Percentiles rank a stretch among this genome's conserved stretches.
phyloP scores from a whole-genome alignment of 2,888 invertebrate genomes.

The Salpingus planirostris region DNA sequence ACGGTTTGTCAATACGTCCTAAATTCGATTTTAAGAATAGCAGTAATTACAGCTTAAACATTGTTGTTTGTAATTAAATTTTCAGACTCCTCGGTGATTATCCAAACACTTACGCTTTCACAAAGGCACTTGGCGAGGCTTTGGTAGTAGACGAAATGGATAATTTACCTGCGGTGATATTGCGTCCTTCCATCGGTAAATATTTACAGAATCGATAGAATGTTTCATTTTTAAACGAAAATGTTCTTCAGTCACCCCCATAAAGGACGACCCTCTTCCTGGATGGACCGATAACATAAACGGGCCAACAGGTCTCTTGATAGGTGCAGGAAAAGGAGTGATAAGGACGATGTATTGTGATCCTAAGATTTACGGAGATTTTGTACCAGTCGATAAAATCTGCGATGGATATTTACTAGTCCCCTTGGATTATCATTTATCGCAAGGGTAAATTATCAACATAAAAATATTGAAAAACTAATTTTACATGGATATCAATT shows the following conservation, averaged over 20 bases:
- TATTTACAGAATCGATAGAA: conserved; percentile 3
- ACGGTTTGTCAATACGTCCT: not conserved
- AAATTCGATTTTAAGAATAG: conserved; percentile 1
- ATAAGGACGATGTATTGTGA: conserved; percentile 76
- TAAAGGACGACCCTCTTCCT: conserved; percentile 63
- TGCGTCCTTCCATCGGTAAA: conserved; percentile 73
- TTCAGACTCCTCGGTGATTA: conserved; percentile 57
- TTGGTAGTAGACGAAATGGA: conserved; percentile 67
- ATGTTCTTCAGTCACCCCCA: conserved; percentile 60
- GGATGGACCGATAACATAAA: conserved; percentile 91
- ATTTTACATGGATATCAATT: conserved; percentile 1
- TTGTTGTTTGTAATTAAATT: too few relatives aligned
- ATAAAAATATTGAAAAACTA: conserved; percentile 1
- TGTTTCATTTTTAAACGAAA: not conserved
- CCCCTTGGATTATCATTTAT: conserved; percentile 62
- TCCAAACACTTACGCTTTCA: conserved; percentile 87
- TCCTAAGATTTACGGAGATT: conserved; percentile 51
- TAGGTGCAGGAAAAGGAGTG: conserved; percentile 76
- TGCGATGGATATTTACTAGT: conserved; percentile 70
- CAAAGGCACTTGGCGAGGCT: conserved; percentile 83
- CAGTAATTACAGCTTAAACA: too few relatives aligned
- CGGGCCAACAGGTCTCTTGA: conserved; percentile 77
- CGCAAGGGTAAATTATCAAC: not conserved
- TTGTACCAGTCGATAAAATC: conserved; percentile 69
- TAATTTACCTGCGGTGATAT: conserved; percentile 64